Percentiles rank a stretch among this genome's conserved stretches.
Evolutionary conservation across 2,797 vertebrate genomes (phyloP).

Genomic region (Chelon labrosus): DNA sequence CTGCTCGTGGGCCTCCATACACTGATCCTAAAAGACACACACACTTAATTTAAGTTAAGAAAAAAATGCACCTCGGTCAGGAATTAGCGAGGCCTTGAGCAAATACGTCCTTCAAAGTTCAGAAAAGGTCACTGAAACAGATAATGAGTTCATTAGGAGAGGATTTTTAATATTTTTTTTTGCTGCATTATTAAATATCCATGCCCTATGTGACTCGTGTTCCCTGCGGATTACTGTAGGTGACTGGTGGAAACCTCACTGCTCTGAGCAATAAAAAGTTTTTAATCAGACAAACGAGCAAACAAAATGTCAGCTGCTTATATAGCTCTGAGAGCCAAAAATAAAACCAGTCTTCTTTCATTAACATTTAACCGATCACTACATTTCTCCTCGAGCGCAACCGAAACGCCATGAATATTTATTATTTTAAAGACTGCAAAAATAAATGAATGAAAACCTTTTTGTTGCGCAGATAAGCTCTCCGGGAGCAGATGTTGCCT

Average conservation of each 20-base stretch:
- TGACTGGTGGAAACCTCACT: conserved; percentile 20
- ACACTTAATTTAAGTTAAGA: not conserved
- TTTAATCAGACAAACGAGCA: conserved; percentile 40
- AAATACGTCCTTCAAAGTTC: not conserved
- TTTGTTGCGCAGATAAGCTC: conserved; percentile 93
- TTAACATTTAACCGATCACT: not conserved
- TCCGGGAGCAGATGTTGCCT: conserved; percentile 88
- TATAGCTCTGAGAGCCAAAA: conserved; percentile 24
- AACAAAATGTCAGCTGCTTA: conserved; percentile 36
- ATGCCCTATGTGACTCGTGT: not conserved
- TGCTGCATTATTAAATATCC: conserved; percentile 9
- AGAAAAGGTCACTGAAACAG: conserved; percentile 2
- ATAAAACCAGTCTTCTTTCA: conserved; percentile 12
- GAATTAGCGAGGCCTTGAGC: not conserved
- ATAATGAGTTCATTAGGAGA: not conserved
- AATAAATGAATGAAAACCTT: conserved; percentile 78
- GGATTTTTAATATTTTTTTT: not conserved
- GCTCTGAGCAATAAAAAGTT: conserved; percentile 31
- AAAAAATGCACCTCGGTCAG: not conserved
- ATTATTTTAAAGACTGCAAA: not conserved
- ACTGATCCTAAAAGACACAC: conserved; percentile 87
- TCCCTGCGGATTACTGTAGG: conserved; percentile 9
- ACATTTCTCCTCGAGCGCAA: not conserved
- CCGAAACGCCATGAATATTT: not conserved
- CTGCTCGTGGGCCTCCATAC: conserved; percentile 87